Base-by-base conservation (phyloP, 2,888 invertebrate species). In the Hyles lineata region DNA sequence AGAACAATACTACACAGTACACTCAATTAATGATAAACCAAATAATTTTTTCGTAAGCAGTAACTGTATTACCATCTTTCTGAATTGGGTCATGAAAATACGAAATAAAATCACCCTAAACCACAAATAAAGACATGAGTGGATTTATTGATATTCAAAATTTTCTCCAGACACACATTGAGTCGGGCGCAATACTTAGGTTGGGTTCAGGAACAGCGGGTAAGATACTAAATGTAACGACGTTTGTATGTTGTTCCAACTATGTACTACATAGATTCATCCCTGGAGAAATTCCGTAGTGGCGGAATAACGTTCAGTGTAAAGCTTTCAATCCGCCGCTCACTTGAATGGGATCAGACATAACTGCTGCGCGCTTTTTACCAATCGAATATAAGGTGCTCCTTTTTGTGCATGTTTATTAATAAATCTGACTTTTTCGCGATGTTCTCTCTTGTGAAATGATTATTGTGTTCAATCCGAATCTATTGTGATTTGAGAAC, bases 211-310 rank as follows among this genome's bases (percentile, higher is more conserved):
- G 82, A 80, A 78, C 73, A 75, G 63, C 50, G 73, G 61, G 63
- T 63, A 62, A 71, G 77, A 52, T 76, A 77, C 81, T 85, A 82
- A 83, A 80, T 77, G 80, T 84, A 87, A 86, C 83, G 82, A 85
- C 83, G 80, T 85, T 83, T 83, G 83, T 84, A 82, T 83, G 81
- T 80, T 83, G 83, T 82, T 85, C 81, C 75, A 81, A 76, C 84
- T 80, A 83, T 86, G 82, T 82, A 82, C 82, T 80, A 79, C 80
- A 80, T 82, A 84, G 83, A 87, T 87, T 87, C 84, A 84, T 86
- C 85, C 85, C 85, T 73, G 72, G 87, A 88, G 88, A 85, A 87
- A 86, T 87, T 82, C 79, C 78, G 79, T 76, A 82, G 79, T 80
- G 79, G 78, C 81, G 79, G 83, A 79, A 83, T 81, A 82, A 83